phyloP scores from a whole-genome alignment of 2,113 vertebrate genomes.

The Gavia stellata region DNA sequence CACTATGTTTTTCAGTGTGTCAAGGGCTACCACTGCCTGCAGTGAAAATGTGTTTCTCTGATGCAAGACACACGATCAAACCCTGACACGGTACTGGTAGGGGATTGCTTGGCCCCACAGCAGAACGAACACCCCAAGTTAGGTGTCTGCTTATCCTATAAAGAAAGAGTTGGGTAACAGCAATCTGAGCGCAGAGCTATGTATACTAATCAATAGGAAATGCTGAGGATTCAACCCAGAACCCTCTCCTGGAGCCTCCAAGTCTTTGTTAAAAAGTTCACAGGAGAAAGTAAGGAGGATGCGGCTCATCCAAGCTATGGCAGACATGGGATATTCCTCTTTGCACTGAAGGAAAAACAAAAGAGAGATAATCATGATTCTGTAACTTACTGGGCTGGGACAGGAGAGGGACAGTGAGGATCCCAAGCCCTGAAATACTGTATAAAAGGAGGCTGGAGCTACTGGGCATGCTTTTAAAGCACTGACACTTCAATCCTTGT shows the following conservation, averaged over 20 bases:
- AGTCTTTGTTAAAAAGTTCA: not conserved
- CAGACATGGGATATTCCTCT: not conserved
- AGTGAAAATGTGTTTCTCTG: not conserved
- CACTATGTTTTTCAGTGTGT: not conserved
- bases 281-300: not conserved
- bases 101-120: not conserved
- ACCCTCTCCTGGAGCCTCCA: not conserved
- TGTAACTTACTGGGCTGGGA: not conserved
- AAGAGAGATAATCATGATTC: not conserved
- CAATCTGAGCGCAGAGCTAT: not conserved
- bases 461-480: not conserved
- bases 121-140: not conserved
- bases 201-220: not conserved
- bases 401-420: not conserved
- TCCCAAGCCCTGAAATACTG: not conserved
- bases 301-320: not conserved
- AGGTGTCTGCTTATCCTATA: rapidly evolving
- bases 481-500: not conserved
- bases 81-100: not conserved
- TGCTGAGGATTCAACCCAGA: not conserved
- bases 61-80: not conserved
- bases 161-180: not conserved
- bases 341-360: not conserved
- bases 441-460: not conserved
- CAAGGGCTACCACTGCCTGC: not conserved